Conservation (phyloP, 2,888 invertebrate species). For the Adineta ricciae region DNA sequence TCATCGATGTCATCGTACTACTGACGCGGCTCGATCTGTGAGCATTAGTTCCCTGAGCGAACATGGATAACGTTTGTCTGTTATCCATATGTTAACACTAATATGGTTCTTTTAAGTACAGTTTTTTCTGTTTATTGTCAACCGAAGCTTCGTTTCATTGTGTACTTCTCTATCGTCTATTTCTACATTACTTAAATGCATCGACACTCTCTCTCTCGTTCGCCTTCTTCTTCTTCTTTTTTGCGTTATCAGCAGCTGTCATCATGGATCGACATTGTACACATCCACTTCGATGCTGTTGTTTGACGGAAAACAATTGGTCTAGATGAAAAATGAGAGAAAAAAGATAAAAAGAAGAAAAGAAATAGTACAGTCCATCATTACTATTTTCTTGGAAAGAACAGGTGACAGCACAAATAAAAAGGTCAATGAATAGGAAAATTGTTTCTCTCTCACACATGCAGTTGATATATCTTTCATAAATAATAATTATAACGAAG, state of each 20-base stretch:
- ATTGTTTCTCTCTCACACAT: not conserved
- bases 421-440: not conserved
- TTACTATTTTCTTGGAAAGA: not conserved
- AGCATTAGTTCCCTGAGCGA: not conserved
- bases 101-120: not conserved
- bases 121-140: not conserved
- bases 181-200: not conserved
- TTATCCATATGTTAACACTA: not conserved
- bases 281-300: not conserved
- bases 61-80: not conserved
- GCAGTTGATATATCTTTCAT: not conserved
- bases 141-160: not conserved
- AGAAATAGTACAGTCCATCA: not conserved
- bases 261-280: not conserved
- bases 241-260: not conserved
- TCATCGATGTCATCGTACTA: not conserved
- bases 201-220: not conserved
- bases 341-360: not conserved
- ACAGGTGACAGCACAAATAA: not conserved
- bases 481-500: not conserved
- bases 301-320: not conserved
- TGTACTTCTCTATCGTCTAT: not conserved
- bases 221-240: not conserved
- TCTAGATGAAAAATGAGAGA: not conserved
- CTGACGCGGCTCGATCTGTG: not conserved